phyloP scores from a whole-genome alignment of 2,888 invertebrate species.

The Orchesellides sinensis region DNA sequence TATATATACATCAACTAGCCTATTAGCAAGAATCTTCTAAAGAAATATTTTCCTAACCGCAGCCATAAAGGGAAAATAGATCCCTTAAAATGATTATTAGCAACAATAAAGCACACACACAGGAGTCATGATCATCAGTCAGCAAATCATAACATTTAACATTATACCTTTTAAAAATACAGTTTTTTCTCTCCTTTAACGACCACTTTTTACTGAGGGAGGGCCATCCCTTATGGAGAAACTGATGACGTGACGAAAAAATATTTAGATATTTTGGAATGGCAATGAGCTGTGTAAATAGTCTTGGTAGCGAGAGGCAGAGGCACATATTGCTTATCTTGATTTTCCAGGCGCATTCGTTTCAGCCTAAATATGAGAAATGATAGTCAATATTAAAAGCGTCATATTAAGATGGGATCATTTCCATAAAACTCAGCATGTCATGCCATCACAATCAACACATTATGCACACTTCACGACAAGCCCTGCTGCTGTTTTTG shows the following conservation, averaged over 20 bases:
- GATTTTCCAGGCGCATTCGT: neutral
- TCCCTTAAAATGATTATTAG: slow-evolving; percentile 46
- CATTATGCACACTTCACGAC: slow-evolving; percentile 54
- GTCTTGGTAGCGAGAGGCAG: neutral
- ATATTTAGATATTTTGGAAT: too few relatives aligned
- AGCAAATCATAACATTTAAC: slow-evolving; percentile 63
- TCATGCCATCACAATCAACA: slow-evolving; percentile 62
- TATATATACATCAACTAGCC: slow-evolving; percentile 45
- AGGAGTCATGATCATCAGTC: slow-evolving; percentile 55
- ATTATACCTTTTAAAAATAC: slow-evolving; percentile 16
- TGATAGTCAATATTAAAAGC: slow-evolving; percentile 42
- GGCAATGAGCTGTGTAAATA: too few relatives aligned
- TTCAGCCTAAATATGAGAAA: neutral
- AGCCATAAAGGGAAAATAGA: slow-evolving; percentile 23
- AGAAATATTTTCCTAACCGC: slow-evolving; percentile 28
- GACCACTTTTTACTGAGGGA: neutral
- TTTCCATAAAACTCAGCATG: slow-evolving; percentile 66
- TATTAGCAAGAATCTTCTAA: slow-evolving; percentile 56
- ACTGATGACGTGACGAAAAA: slow-evolving; percentile 61
- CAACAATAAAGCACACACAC: too few relatives aligned
- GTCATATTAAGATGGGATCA: slow-evolving; percentile 53
- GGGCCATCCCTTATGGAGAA: neutral
- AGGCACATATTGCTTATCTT: neutral
- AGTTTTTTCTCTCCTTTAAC: slow-evolving; percentile 12
- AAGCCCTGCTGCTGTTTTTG: slow-evolving; percentile 28